These are phyloP conservation scores for Ectropis grisescens DNA, from an alignment of 1,140 invertebrate species.

Conservation along the genomic window DNA sequence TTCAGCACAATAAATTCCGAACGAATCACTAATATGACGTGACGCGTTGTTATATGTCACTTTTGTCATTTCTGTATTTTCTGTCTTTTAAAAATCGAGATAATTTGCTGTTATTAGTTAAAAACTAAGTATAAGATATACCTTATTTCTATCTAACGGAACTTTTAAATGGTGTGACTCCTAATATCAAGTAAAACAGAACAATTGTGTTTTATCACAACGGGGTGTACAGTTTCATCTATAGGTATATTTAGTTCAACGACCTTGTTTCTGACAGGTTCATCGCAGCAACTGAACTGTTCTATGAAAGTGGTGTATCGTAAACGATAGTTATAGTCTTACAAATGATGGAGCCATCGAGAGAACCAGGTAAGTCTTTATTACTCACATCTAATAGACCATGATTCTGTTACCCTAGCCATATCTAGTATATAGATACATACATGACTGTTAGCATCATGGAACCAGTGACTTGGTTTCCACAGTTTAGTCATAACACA, in stretches of 20 bases:
- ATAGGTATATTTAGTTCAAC: slow-evolving; percentile 69
- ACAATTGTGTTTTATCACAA: slow-evolving; percentile 16
- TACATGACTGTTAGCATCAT: too few species aligned
- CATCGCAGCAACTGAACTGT: slow-evolving; percentile 60
- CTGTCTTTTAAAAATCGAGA: too few species aligned
- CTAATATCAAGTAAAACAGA: slow-evolving; percentile 19
- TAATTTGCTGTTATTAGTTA: too few species aligned
- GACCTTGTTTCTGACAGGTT: slow-evolving; percentile 70
- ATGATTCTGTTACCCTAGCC: too few species aligned
- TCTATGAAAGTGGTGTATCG: slow-evolving; percentile 59
- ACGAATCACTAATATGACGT: too few species aligned
- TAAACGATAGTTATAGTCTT: slow-evolving; percentile 1
- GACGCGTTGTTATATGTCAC: slow-evolving; percentile 59
- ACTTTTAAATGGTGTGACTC: slow-evolving; percentile 9
- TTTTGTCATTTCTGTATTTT: slow-evolving; percentile 4
- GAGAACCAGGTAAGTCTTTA: slow-evolving; percentile 53
- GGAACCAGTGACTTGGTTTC: too few species aligned
- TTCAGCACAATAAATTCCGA: too few species aligned
- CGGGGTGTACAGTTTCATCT: slow-evolving; percentile 38
- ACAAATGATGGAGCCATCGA: slow-evolving; percentile 53
- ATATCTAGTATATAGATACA: too few species aligned
- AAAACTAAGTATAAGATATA: too few species aligned
- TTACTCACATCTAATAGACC: not conserved
- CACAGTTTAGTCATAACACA: too few species aligned
- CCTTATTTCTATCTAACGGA: not conserved